phyloP scores from a whole-genome alignment of 2,888 invertebrate genomes.

The Leptarthrus brevirostris region DNA sequence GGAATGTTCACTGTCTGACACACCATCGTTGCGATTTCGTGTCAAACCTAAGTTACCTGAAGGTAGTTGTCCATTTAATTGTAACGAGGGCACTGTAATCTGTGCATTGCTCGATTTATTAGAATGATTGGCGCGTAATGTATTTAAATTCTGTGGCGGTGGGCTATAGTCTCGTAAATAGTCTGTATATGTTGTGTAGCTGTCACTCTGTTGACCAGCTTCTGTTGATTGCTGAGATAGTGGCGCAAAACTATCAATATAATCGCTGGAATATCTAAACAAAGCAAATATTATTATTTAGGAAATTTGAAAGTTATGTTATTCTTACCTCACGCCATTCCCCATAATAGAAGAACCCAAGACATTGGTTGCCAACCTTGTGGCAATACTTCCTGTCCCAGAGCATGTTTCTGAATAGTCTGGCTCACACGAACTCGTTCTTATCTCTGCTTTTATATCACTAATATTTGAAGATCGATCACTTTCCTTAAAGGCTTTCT shows the following conservation, averaged over 20 bases:
- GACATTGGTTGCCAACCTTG: slow-evolving; percentile 64
- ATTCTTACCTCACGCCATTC: slow-evolving; percentile 23
- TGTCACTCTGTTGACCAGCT: slow-evolving; percentile 81
- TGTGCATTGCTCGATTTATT: slow-evolving; percentile 13
- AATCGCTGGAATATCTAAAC: slow-evolving; percentile 65
- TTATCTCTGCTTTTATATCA: slow-evolving; percentile 88
- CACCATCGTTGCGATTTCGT: slow-evolving; percentile 60
- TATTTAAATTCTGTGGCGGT: slow-evolving; percentile 70
- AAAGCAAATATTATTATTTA: not conserved
- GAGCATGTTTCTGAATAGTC: slow-evolving; percentile 74
- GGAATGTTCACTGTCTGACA: slow-evolving; percentile 66
- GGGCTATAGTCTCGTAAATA: slow-evolving; percentile 91
- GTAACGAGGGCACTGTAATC: slow-evolving; percentile 46
- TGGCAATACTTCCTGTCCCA: slow-evolving; percentile 70
- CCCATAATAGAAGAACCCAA: slow-evolving; percentile 57
- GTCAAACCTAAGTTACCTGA: slow-evolving; percentile 58
- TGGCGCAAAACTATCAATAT: slow-evolving; percentile 62
- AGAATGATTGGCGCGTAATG: slow-evolving; percentile 53
- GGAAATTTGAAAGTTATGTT: not conserved
- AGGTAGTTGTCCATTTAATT: slow-evolving; percentile 56
- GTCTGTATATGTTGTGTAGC: slow-evolving; percentile 89
- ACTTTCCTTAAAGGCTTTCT: slow-evolving; percentile 77
- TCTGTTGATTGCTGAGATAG: slow-evolving; percentile 49
- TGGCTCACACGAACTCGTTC: slow-evolving; percentile 72
- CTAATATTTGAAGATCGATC: slow-evolving; percentile 93